These are phyloP conservation scores for Proterorhinus semilunaris DNA, from an alignment of 2,113 vertebrate species.

Conservation along the genomic window DNA sequence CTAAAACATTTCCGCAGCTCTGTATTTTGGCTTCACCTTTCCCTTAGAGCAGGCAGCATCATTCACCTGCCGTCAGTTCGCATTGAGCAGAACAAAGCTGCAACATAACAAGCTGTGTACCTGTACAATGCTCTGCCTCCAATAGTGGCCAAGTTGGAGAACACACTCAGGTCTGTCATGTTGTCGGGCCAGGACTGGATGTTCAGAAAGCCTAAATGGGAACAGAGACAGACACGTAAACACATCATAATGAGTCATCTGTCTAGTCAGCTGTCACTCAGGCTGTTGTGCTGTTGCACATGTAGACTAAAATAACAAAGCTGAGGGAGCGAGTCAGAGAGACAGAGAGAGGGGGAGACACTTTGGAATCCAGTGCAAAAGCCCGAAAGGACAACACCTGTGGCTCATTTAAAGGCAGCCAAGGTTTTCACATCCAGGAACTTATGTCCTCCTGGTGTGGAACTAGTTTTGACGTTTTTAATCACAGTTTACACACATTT, in stretches of 20 bases:
- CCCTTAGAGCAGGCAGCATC: not conserved
- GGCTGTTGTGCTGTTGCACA: slow-evolving; percentile 20
- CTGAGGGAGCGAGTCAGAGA: not conserved
- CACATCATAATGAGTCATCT: slow-evolving; percentile 38
- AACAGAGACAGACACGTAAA: slow-evolving; percentile 30
- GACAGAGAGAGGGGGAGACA: not conserved
- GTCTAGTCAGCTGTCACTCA: slow-evolving; percentile 33
- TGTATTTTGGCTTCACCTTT: not conserved
- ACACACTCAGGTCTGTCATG: slow-evolving; percentile 95
- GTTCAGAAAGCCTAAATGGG: slow-evolving; percentile 87
- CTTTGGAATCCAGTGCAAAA: slow-evolving; percentile 26
- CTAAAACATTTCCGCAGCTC: not conserved
- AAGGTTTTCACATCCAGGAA: slow-evolving; percentile 11
- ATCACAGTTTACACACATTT: not conserved
- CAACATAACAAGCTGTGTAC: slow-evolving; percentile 82
- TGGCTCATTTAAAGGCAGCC: slow-evolving; percentile 27
- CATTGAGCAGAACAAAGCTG: slow-evolving; percentile 3
- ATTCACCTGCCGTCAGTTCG: not conserved
- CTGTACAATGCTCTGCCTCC: slow-evolving; percentile 94
- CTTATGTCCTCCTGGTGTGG: not conserved
- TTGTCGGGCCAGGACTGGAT: slow-evolving; percentile 99
- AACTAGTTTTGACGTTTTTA: not conserved
- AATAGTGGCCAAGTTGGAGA: slow-evolving; percentile 93
- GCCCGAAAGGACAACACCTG: slow-evolving; percentile 26
- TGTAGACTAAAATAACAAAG: slow-evolving; percentile 31